phyloP scores from a whole-genome alignment of 2,113 vertebrate genomes.

The Anarrhichthys ocellatus region DNA sequence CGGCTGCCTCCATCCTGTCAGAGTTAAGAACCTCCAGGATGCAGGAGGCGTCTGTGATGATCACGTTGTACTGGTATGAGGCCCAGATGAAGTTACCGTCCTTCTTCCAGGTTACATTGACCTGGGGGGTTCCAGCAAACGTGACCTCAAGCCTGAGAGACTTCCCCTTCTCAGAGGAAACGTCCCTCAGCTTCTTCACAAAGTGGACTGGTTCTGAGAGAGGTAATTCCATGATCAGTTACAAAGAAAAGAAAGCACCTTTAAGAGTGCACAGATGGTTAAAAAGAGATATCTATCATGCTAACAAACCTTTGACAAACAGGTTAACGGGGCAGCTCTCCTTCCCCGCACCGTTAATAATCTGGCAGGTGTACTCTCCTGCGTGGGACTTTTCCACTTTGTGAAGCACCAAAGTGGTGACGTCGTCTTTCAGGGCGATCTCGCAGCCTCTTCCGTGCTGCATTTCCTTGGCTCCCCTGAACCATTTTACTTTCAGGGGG shows the following conservation, averaged over 20 bases:
- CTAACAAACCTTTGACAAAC: slow-evolving; percentile 93
- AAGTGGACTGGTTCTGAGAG: slow-evolving; percentile 74
- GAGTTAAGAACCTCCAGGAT: slow-evolving; percentile 86
- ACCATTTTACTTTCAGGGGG: slow-evolving; percentile 93
- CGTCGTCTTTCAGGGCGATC: slow-evolving; percentile 83
- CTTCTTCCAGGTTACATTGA: slow-evolving; percentile 88
- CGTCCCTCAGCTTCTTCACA: slow-evolving; percentile 87
- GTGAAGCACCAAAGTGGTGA: slow-evolving; percentile 87
- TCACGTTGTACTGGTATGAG: slow-evolving; percentile 77
- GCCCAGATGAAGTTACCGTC: slow-evolving; percentile 86
- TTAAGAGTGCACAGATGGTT: background rate
- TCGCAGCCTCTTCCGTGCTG: slow-evolving; percentile 86
- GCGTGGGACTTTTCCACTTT: slow-evolving; percentile 85
- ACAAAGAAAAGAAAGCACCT: background rate
- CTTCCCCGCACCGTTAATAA: slow-evolving; percentile 91
- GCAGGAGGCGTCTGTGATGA: slow-evolving; percentile 83
- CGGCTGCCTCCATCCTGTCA: slow-evolving; percentile 83
- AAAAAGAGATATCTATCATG: background rate
- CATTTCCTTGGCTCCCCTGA: slow-evolving; percentile 91
- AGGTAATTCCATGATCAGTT: slow-evolving; percentile 47
- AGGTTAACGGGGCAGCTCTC: slow-evolving; percentile 88
- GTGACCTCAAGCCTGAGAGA: slow-evolving; percentile 68
- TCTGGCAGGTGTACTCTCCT: slow-evolving; percentile 93
- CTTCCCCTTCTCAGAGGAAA: slow-evolving; percentile 74
- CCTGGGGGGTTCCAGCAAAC: slow-evolving; percentile 85